Evolutionary conservation across 2,888 invertebrate species (phyloP).

Genomic region (Conops quadrifasciatus): DNA sequence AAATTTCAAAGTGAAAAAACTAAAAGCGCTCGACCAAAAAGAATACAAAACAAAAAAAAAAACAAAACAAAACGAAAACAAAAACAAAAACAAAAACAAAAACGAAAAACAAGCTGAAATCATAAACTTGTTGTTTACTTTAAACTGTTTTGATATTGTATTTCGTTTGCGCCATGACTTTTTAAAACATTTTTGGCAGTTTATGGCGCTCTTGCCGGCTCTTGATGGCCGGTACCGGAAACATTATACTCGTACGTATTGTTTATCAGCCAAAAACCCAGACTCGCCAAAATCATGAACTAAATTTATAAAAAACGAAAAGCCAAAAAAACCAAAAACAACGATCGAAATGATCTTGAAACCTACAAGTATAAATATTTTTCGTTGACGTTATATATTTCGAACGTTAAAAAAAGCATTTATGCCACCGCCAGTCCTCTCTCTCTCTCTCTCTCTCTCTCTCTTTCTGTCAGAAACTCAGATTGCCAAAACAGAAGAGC

Average conservation of each 20-base stretch:
- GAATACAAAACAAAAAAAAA: constrained; percentile 5
- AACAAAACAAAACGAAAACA: too few relatives aligned
- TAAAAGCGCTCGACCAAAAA: constrained; percentile 1
- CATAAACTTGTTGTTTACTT: constrained; percentile 1
- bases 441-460: not conserved
- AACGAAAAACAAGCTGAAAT: too few relatives aligned
- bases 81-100: constrained; percentile 5
- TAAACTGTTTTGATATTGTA: not conserved
- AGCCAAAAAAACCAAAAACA: too few relatives aligned
- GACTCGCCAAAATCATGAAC: too few relatives aligned
- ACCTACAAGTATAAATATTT: too few relatives aligned
- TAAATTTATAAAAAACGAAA: too few relatives aligned
- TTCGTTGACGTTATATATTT: too few relatives aligned
- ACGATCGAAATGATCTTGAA: too few relatives aligned
- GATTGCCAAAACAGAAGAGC: too few relatives aligned
- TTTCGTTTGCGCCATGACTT: not conserved
- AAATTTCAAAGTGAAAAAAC: constrained; percentile 12
- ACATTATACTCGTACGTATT: too few relatives aligned
- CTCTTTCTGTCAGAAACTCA: not conserved
- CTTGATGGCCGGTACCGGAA: not conserved
- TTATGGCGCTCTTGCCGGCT: too few relatives aligned
- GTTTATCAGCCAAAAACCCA: too few relatives aligned
- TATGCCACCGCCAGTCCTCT: not conserved
- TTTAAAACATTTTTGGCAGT: not conserved
- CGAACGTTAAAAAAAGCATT: not conserved